Percentiles rank a stretch among this genome's conserved stretches.
Conservation (phyloP, 2,888 invertebrate species). For the Melinaea marsaeus region DNA sequence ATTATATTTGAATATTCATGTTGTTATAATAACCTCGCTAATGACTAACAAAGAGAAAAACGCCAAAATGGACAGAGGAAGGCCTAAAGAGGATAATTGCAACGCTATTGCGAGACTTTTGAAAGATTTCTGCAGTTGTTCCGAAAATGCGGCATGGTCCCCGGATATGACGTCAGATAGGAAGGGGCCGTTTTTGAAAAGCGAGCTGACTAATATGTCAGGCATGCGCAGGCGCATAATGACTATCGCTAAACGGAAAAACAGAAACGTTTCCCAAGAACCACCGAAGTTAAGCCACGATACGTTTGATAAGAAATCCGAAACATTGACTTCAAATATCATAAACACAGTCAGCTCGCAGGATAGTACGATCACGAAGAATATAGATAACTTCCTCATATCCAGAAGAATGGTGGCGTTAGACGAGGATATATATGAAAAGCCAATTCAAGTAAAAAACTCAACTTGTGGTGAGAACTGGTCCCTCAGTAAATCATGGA, state of each 20-base stretch:
- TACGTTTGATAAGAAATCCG: constrained; percentile 39
- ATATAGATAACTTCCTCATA: constrained; percentile 65
- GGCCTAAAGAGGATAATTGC: constrained; percentile 60
- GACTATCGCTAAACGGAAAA: constrained; percentile 63
- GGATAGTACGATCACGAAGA: constrained; percentile 60
- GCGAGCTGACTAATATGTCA: constrained; percentile 71
- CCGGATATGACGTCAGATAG: constrained; percentile 69
- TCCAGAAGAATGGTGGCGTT: constrained; percentile 63
- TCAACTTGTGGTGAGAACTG: constrained; percentile 71
- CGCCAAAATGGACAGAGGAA: constrained; percentile 63
- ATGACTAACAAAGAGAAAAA: constrained; percentile 31
- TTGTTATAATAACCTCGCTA: constrained; percentile 9
- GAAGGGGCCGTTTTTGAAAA: constrained; percentile 65
- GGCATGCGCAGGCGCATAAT: constrained; percentile 67
- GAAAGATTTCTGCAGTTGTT: constrained; percentile 73
- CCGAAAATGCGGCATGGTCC: constrained; percentile 74
- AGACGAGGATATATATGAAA: constrained; percentile 70
- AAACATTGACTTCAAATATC: constrained; percentile 61
- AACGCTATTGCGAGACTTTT: constrained; percentile 68
- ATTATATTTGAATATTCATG: constrained; percentile 33
- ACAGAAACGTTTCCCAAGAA: constrained; percentile 49
- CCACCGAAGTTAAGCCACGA: constrained; percentile 52
- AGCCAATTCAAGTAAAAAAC: constrained; percentile 59
- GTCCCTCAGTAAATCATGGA: constrained; percentile 74
- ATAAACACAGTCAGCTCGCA: constrained; percentile 65